Percentiles rank a stretch among this genome's conserved stretches.
These are phyloP conservation scores for Peromyscus melanophrys DNA, from an alignment of 2,797 vertebrate genomes.

Conservation along the genomic window DNA sequence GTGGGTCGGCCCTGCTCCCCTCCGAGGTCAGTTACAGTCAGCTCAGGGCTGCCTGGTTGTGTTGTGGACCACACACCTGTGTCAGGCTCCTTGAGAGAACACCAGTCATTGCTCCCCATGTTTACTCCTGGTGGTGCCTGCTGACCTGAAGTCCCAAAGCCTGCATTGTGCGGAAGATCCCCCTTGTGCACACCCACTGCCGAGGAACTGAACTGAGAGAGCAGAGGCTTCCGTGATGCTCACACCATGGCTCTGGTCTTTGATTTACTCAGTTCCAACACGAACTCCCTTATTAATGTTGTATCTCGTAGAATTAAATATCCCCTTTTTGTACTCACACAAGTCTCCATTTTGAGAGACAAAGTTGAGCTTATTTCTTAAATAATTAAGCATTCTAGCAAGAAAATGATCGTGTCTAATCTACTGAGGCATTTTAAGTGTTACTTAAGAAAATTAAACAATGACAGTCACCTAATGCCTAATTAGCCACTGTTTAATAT, in stretches of 20 bases:
- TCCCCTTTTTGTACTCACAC: not conserved
- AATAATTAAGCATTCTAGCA: constrained; percentile 53
- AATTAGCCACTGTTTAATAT: constrained; percentile 3
- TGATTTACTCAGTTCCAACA: not conserved
- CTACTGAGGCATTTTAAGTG: not conserved
- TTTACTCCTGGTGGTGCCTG: too few species aligned
- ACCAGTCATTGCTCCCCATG: not conserved
- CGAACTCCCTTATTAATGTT: not conserved
- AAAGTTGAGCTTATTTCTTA: not conserved
- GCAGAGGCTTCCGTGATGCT: not conserved
- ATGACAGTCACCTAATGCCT: not conserved
- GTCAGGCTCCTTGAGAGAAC: not conserved
- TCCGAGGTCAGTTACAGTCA: rapidly evolving
- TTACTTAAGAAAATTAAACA: constrained; percentile 38
- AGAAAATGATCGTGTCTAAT: not conserved
- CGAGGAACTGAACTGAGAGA: not conserved
- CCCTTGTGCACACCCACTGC: rapidly evolving
- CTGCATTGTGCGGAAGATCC: not conserved
- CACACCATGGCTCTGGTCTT: not conserved
- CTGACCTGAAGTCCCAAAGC: not conserved
- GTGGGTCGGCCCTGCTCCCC: rapidly evolving
- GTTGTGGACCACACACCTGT: rapidly evolving
- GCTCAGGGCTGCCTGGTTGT: not conserved
- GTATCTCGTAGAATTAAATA: not conserved
- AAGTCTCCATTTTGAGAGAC: not conserved